Base-by-base conservation (phyloP, 2,888 invertebrate genomes). In the Agonopterix arenella region DNA sequence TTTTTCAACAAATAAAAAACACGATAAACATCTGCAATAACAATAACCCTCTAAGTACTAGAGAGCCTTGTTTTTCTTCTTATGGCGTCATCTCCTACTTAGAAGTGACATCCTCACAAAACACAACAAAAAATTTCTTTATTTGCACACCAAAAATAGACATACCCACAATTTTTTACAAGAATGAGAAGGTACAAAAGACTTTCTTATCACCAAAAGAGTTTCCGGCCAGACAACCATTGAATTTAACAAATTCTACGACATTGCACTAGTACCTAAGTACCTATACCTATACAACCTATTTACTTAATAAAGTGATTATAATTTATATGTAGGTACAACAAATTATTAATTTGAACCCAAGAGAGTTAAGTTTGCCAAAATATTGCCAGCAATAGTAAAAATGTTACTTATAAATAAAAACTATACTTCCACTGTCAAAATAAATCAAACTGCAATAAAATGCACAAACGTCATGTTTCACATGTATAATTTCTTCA, bases 401-500 rank as follows among this genome's bases (percentile, higher is more conserved):
- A 40, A 40, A 10, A 38, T 38, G 40, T 38, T 38, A 3, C 40
- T n/a, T 13, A 13, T 13, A 13, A 13, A 2, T 13, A 18, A 4
- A 3, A 4, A 43, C 43, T 3, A 40, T 1, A 7, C 41, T 41
- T 18, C 41, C 8, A 41, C 28, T 46, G 41, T 11, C 40, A 46
- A 41, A 50, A 53, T 58, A 50, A 53, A 50, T 56, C 53, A 44
- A 48, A 46, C 46, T 42, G 44, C 52, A 44, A 51, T 51, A 53
- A 46, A 47, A 49, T 46, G 50, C 40, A 9, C 38, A 10, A 41
- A 41, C 28, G 58, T 52, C 55, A 56, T 52, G 51, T 48, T 50
- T 55, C 54, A 44, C 48, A 50, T 52, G 50, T 53, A 50, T 36
- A 55, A 43, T 54, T 57, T 56, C 61, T 69, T 61, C 70, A 69